phyloP scores from a whole-genome alignment of 2,113 vertebrate genomes.

The Aphelocoma coerulescens region DNA sequence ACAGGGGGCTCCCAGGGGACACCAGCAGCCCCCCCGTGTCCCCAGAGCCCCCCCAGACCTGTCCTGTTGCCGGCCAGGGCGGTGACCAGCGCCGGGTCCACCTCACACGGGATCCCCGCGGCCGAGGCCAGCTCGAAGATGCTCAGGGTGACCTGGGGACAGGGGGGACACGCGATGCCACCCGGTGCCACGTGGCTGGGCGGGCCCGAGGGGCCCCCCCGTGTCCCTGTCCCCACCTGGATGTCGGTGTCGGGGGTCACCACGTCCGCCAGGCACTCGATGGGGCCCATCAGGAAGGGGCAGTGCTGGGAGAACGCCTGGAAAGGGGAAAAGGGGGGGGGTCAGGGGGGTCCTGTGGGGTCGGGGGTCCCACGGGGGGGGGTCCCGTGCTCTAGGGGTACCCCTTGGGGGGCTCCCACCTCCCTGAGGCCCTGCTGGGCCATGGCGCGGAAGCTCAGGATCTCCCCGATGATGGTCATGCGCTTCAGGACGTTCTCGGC shows the following conservation, averaged over 20 bases:
- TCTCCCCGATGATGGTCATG: slow-evolving; percentile 94
- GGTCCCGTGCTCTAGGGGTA: too few species aligned
- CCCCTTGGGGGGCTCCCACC: slow-evolving; percentile 58
- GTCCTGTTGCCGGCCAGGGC: slow-evolving; percentile 79
- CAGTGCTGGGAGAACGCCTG: slow-evolving; percentile 85
- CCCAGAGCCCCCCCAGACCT: slow-evolving; percentile 41
- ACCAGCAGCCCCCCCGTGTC: neutral
- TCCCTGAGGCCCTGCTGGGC: slow-evolving; percentile 83
- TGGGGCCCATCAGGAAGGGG: slow-evolving; percentile 85
- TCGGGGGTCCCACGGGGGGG: too few species aligned
- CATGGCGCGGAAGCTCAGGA: slow-evolving; percentile 88
- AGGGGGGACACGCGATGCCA: neutral
- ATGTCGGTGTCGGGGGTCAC: slow-evolving; percentile 83
- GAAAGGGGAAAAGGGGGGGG: too few species aligned
- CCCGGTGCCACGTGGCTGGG: rapidly evolving
- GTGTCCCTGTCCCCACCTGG: slow-evolving; percentile 72
- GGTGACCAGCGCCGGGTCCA: slow-evolving; percentile 83
- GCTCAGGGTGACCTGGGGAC: slow-evolving; percentile 79
- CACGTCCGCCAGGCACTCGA: slow-evolving; percentile 77
- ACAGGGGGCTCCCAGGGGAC: too few species aligned
- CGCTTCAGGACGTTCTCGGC: slow-evolving; percentile 88
- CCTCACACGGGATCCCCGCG: slow-evolving; percentile 83
- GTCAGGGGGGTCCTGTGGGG: neutral
- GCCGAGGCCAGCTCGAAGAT: slow-evolving; percentile 88
- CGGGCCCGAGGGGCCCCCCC: rapidly evolving